Base-by-base conservation (phyloP, 2,797 vertebrate species). In the Denticeps clupeoides region DNA sequence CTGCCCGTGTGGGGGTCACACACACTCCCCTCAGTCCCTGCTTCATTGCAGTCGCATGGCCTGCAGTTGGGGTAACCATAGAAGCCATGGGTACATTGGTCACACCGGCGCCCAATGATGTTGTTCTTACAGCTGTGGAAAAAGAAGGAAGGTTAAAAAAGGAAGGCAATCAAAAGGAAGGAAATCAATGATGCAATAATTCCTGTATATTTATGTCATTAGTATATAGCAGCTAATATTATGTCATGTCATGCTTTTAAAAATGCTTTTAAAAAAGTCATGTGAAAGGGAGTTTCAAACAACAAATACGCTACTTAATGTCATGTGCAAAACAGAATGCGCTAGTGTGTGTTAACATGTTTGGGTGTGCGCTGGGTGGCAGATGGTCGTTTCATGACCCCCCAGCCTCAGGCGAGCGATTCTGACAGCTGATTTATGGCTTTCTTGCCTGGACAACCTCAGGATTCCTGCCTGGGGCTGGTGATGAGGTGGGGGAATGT, bases 1-100 rank as follows among this genome's bases (percentile, higher is more conserved):
- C 64, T 87, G 52, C 93, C 93, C 0, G 84, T 89, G 61, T 83
- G 35, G 0, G 84, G 79, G 73, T 97, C 70, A 0, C 94, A 99
- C 49, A 84, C 59, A 1, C 79, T 73, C 0, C 82, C 77, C 1
- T 82, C 67, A 0, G 90, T 88, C 64, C 94, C 93, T 0, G 88
- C 88, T 19, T 74, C 73, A 1, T 90, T 88, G 63, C 94, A 99
- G 70, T 92, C 71, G 5, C 94, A 99, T 0, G 41, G 83, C 23
- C 60, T 78, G 66, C 94, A 97, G 60, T 80, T 71, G 4, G 94
- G 93, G 71, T 86, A 97, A 16, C 82, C 87, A 3, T 88, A 84
- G 73, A 87, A 95, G 64, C 94, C 93, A 0, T 86, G 79, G 4
- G 82, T 70, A 2, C 93, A 97, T 64, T 72, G 78, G 51, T 97